phyloP scores from a whole-genome alignment of 2,113 vertebrate species.

The Pandion haliaetus region DNA sequence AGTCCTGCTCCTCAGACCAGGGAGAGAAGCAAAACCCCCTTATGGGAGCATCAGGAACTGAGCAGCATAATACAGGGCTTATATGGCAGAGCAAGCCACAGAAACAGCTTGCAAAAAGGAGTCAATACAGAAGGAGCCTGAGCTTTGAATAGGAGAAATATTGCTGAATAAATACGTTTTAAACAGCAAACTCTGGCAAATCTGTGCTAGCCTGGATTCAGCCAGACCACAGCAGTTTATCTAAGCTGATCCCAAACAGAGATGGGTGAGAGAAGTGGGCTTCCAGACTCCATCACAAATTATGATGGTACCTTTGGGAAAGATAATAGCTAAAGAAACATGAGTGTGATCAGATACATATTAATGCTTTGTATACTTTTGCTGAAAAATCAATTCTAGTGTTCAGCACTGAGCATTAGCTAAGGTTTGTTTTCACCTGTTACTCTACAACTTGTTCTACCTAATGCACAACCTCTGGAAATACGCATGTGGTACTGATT shows the following conservation, averaged over 20 bases:
- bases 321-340: not conserved
- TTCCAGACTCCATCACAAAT: not conserved
- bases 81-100: not conserved
- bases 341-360: rapidly evolving
- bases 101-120: not conserved
- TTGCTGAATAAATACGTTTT: not conserved
- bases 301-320: not conserved
- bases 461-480: not conserved
- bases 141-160: not conserved
- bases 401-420: not conserved
- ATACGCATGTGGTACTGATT: not conserved
- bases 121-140: not conserved
- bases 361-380: not conserved
- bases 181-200: not conserved
- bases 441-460: not conserved
- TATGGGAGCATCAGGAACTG: not conserved
- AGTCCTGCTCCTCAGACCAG: not conserved
- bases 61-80: not conserved
- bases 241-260: not conserved
- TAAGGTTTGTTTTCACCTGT: not conserved
- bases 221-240: not conserved
- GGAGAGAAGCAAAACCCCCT: not conserved
- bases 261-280: not conserved
- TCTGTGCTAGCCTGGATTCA: not conserved
- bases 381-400: not conserved